Base-by-base conservation (phyloP, 1,140 invertebrate genomes). In the Acromyrmex charruanus region DNA sequence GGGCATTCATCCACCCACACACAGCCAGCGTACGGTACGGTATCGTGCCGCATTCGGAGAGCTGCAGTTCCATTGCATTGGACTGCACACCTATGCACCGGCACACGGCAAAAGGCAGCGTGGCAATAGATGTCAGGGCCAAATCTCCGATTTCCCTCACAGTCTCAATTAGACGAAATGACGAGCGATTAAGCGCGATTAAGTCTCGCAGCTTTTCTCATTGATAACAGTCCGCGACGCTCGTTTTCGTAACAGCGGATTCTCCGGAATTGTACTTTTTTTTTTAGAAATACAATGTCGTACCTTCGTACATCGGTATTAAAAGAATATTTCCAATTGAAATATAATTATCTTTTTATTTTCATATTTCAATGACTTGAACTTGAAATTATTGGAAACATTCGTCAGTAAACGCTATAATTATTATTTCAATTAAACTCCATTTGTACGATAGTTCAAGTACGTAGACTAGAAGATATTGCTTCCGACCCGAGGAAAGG, bases 91-190 rank as follows among this genome's bases (percentile, higher is more conserved):
- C 39, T 31, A 16, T 53, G 61, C 28, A 18, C 28, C 61, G 61
- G 31, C 61, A 65, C 28, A 63, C 72, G 66, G 28, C 74, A 74
- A 72, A 90, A 86, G 88, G 79, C 86, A 74, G 82, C 80, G 74
- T 21, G 31, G 88, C 87, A 94, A 95, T 94, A 90, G 94, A 94
- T 94, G 94, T 95, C 94, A 95, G 93, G 94, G 94, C 93, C 92
- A 91, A 93, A 92, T 91, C 91, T 87, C 84, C 63, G 44, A 85
- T 85, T 88, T 21, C 80, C 86, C 89, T 88, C 88, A 87, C 88
- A 87, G 77, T 91, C 91, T 94, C 94, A 94, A 95, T 95, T 95
- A 94, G 90, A 89, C 66, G 87, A 89, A 94, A 94, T 93, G 79
- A 92, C 87, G 86, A 77, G 87, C 85, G 92, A 95, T 95, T 94